phyloP scores from a whole-genome alignment of 2,888 invertebrate genomes.

The Drosophila monieri region DNA sequence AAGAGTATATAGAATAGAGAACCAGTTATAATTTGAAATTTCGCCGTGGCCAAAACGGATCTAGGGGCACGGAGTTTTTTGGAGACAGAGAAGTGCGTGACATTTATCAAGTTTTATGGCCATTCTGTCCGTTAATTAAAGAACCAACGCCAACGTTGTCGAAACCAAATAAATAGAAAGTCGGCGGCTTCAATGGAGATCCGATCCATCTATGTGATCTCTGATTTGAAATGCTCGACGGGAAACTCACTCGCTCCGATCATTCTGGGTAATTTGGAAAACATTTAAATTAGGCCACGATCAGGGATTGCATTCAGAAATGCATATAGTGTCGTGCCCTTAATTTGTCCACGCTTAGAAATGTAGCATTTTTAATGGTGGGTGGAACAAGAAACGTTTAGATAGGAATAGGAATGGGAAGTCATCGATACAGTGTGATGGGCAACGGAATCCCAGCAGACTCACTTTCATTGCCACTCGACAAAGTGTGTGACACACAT shows the following conservation, averaged over 20 bases:
- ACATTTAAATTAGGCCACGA: conserved; percentile 49
- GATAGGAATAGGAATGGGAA: conserved; percentile 40
- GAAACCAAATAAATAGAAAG: conserved; percentile 59
- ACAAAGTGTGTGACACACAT: conserved; percentile 62
- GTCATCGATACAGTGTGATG: conserved; percentile 6
- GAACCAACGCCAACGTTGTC: conserved; percentile 50
- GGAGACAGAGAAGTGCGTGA: conserved; percentile 50
- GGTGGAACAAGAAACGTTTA: conserved; percentile 21
- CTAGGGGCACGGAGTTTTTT: conserved; percentile 9
- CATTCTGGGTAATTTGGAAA: conserved; percentile 50
- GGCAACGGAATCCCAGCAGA: conserved; percentile 45
- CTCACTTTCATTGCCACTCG: conserved; percentile 67
- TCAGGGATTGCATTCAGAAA: neutral
- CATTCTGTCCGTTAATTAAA: conserved; percentile 63
- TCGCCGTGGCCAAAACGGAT: conserved; percentile 39
- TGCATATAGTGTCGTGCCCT: conserved; percentile 57
- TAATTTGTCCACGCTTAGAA: conserved; percentile 54
- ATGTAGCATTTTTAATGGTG: conserved; percentile 22
- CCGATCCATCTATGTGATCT: conserved; percentile 4
- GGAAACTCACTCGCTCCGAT: conserved; percentile 12
- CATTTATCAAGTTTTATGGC: conserved; percentile 67
- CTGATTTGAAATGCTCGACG: conserved; percentile 41
- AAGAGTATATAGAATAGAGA: conserved; percentile 11
- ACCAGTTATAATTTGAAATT: conserved; percentile 52
- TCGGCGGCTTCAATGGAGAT: conserved; percentile 53